These are phyloP conservation scores for Campopleginae sp. DNA, from an alignment of 2,888 invertebrate species.

Conservation along the genomic window DNA sequence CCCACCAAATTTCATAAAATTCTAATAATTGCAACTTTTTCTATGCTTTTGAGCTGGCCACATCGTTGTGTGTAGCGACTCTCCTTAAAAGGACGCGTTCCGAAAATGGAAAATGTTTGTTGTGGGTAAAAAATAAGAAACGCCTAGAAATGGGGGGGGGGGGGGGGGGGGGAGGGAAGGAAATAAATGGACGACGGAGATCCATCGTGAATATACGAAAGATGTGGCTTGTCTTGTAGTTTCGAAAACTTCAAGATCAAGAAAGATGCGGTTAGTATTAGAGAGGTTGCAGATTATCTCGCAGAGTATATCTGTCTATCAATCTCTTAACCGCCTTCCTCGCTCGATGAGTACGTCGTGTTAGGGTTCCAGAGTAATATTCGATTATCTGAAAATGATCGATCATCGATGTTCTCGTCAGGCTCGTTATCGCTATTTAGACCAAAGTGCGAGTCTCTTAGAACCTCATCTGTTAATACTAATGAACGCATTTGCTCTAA, in stretches of 20 bases:
- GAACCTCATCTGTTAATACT: constrained; percentile 75
- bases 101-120: constrained; percentile 6
- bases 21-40: no score
- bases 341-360: constrained; percentile 61
- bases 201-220: neutral
- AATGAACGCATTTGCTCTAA: constrained; percentile 82
- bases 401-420: constrained; percentile 76
- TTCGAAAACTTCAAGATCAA: neutral
- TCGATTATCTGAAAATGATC: constrained; percentile 75
- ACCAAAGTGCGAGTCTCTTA: constrained; percentile 71
- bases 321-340: constrained; percentile 65
- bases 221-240: neutral
- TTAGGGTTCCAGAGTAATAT: constrained; percentile 72
- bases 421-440: constrained; percentile 78
- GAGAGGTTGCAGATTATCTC: neutral
- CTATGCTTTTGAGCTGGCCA: no score
- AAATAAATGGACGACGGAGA: neutral
- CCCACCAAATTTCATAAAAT: no score
- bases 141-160: no score
- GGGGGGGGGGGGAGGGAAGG: no score
- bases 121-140: neutral
- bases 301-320: neutral
- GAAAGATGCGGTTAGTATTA: neutral
- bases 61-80: no score
- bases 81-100: neutral